These are phyloP conservation scores for Tokudaia muenninki DNA, from an alignment of 2,797 vertebrate species.

Conservation along the genomic window DNA sequence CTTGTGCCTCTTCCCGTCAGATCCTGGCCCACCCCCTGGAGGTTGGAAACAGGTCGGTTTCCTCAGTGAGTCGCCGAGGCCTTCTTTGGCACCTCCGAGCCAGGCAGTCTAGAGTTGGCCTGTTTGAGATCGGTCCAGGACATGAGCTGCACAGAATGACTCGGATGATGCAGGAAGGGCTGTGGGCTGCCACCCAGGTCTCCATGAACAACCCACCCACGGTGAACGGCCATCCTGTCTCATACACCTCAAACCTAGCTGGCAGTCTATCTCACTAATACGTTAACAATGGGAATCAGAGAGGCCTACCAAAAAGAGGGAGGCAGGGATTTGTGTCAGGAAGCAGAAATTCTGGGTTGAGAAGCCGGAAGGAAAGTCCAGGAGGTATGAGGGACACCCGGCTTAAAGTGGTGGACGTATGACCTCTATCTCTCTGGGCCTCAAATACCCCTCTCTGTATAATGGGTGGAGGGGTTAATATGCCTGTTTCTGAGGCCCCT, in stretches of 20 bases:
- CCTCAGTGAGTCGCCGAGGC: neutral
- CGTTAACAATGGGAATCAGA: neutral
- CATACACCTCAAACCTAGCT: rapidly evolving
- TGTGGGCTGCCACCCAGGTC: constrained; percentile 90
- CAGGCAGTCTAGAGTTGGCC: constrained; percentile 92
- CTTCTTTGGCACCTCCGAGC: constrained; percentile 90
- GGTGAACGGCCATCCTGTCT: constrained; percentile 86
- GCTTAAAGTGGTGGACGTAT: neutral
- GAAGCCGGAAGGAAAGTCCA: neutral
- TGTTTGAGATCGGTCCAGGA: constrained; percentile 93
- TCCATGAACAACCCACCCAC: constrained; percentile 85
- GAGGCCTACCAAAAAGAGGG: neutral
- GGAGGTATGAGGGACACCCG: neutral
- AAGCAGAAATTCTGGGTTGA: neutral
- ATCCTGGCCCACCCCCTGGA: constrained; percentile 65
- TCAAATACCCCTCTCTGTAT: constrained; percentile 7
- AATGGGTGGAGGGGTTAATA: neutral
- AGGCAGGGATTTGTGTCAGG: neutral
- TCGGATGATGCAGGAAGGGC: constrained; percentile 93
- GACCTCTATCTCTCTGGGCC: neutral
- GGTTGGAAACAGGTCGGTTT: neutral
- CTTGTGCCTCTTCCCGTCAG: constrained; percentile 61
- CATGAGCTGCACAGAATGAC: constrained; percentile 92
- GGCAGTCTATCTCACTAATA: neutral
- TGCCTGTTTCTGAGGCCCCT: constrained; percentile 6